Conservation (phyloP, 2,797 vertebrate genomes). For the Aulostomus chinensis region DNA sequence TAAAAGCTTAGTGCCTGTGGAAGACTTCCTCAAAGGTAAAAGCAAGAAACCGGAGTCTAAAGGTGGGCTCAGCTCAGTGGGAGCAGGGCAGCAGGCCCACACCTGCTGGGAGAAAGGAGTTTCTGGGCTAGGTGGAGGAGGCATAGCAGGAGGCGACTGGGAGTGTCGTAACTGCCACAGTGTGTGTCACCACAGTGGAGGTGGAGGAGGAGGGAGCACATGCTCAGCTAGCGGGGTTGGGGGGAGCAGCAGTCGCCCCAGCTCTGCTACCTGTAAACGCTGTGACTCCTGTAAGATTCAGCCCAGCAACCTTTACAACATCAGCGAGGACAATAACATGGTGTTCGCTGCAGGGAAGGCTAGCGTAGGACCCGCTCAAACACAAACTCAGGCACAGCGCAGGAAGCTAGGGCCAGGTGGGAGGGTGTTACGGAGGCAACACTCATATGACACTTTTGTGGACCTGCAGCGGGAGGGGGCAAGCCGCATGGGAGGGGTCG, state of each 20-base stretch:
- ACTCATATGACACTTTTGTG: slow-evolving; percentile 98
- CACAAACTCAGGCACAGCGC: slow-evolving; percentile 80
- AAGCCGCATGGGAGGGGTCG: slow-evolving; percentile 69
- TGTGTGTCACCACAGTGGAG: slow-evolving; percentile 70
- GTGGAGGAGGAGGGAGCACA: slow-evolving; percentile 61
- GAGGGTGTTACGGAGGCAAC: slow-evolving; percentile 94
- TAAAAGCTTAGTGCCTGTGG: slow-evolving; percentile 86
- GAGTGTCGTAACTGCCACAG: slow-evolving; percentile 92
- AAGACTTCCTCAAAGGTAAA: slow-evolving; percentile 87
- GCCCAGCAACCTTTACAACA: slow-evolving; percentile 95
- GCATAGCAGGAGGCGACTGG: slow-evolving; percentile 90
- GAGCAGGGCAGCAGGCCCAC: slow-evolving; percentile 80
- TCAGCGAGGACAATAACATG: slow-evolving; percentile 95
- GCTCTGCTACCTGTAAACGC: slow-evolving; percentile 88
- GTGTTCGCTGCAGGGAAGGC: slow-evolving; percentile 81
- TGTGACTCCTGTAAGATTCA: slow-evolving; percentile 97
- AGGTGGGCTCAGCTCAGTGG: slow-evolving; percentile 73
- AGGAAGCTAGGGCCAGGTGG: slow-evolving; percentile 85
- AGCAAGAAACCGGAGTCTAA: slow-evolving; percentile 86
- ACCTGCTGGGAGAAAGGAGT: slow-evolving; percentile 83
- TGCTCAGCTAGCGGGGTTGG: slow-evolving; percentile 70
- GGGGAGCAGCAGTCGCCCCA: slow-evolving; percentile 77
- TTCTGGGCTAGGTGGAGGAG: slow-evolving; percentile 84
- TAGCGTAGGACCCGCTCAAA: slow-evolving; percentile 59
- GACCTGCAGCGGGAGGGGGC: slow-evolving; percentile 96